phyloP scores from a whole-genome alignment of 2,113 vertebrate species.

The Silurus glanis region DNA sequence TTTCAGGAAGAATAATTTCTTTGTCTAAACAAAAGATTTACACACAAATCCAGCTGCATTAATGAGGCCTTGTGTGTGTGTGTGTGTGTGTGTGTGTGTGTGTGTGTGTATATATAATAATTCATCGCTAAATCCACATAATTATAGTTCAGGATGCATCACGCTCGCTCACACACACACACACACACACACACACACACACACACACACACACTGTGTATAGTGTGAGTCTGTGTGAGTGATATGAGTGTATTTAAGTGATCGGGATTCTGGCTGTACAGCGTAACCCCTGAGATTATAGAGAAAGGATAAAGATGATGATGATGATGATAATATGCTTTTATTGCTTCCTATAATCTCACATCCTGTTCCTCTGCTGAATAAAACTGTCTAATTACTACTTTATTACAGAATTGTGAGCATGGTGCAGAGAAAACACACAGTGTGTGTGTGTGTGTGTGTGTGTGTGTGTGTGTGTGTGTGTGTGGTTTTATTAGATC shows the following conservation, averaged over 20 bases:
- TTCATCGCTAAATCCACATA: background rate
- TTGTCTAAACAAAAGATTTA: no score
- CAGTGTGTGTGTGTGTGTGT: no score
- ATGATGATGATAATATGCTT: background rate
- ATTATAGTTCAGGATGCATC: background rate
- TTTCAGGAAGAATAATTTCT: no score
- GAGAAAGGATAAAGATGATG: no score
- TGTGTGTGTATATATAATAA: background rate
- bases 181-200: background rate
- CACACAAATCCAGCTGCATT: no score
- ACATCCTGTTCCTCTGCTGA: background rate
- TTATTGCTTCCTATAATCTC: background rate
- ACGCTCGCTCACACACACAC: background rate
- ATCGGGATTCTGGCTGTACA: background rate
- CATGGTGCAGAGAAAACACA: background rate
- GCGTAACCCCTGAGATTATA: background rate
- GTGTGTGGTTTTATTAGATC: background rate
- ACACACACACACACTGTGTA: background rate
- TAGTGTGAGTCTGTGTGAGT: no score
- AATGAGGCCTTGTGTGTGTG: background rate
- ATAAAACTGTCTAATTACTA: background rate
- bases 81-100: background rate
- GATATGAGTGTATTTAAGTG: no score
- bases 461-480: no score
- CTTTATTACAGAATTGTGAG: background rate